A percentile compares a stretch with the other conserved stretches of the same genome.
phyloP scores from a whole-genome alignment of 2,888 invertebrate genomes.

The Hypomecis atomaria region DNA sequence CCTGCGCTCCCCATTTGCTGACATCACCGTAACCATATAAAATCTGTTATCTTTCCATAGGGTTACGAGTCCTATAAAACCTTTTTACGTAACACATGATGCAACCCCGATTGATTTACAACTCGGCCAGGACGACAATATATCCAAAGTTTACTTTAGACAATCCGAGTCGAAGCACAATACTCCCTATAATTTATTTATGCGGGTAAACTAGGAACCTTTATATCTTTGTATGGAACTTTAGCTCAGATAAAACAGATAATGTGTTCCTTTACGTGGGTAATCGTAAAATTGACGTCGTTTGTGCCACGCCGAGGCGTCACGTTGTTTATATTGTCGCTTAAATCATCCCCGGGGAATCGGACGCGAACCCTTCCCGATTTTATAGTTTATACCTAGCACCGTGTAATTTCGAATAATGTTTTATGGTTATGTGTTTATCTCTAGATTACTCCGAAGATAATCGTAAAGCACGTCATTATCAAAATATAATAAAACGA shows the following conservation, averaged over 20 bases:
- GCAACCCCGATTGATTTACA: constrained; percentile 74
- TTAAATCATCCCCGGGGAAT: constrained; percentile 51
- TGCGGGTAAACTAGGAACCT: constrained; percentile 72
- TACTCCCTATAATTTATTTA: constrained; percentile 79
- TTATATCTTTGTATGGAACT: constrained; percentile 78
- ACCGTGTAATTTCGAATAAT: constrained; percentile 41
- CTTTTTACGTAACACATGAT: constrained; percentile 71
- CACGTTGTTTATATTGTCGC: constrained; percentile 65
- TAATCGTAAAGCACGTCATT: constrained; percentile 55
- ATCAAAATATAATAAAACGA: constrained; percentile 58
- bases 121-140: constrained; percentile 63
- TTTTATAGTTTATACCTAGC: constrained; percentile 25
- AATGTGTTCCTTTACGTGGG: constrained; percentile 75
- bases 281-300: constrained; percentile 70
- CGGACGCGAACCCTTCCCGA: constrained; percentile 42
- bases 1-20: constrained; percentile 2
- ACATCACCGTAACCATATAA: constrained; percentile 48
- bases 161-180: constrained; percentile 68
- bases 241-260: constrained; percentile 79
- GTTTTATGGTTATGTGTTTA: constrained; percentile 43
- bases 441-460: constrained; percentile 45
- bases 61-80: constrained; percentile 70
- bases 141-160: constrained; percentile 75
- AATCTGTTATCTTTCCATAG: constrained; percentile 67
- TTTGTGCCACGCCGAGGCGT: constrained; percentile 54